These are phyloP conservation scores for Callionymus lyra DNA, from an alignment of 2,113 vertebrate species.

Conservation along the genomic window DNA sequence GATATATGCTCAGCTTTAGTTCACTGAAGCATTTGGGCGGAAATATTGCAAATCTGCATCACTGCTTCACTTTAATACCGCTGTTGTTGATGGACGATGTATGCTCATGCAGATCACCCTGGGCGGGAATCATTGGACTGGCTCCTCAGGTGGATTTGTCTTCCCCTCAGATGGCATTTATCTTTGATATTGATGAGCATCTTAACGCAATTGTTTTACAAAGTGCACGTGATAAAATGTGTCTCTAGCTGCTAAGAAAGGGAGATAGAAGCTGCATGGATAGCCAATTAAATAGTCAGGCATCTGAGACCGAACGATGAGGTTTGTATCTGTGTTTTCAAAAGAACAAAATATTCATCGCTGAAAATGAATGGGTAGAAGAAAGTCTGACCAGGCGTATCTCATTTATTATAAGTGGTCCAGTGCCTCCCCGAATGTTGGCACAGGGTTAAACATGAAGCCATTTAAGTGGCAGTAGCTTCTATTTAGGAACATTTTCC, in stretches of 20 bases:
- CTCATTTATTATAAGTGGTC: no score
- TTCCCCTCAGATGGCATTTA: slow-evolving; percentile 34
- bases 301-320: no score
- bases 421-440: no score
- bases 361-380: no score
- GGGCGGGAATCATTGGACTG: slow-evolving; percentile 28
- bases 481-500: no score
- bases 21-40: slow-evolving; percentile 1
- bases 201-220: slow-evolving; percentile 22
- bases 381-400: no score
- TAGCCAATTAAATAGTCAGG: slow-evolving; percentile 7
- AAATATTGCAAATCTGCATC: slow-evolving; percentile 2
- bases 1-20: slow-evolving; percentile 3
- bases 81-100: slow-evolving; percentile 1
- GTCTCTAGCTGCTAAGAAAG: slow-evolving; percentile 28
- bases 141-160: slow-evolving; percentile 37
- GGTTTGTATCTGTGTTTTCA: no score
- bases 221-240: slow-evolving; percentile 40
- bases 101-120: slow-evolving; percentile 18
- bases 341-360: no score
- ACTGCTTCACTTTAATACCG: no score
- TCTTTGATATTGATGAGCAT: slow-evolving; percentile 29
- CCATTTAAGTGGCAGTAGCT: no score
- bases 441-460: no score
- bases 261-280: slow-evolving; percentile 35